Conservation (phyloP, 64 coral and sea anemone species). For the Montipora sp. region DNA sequence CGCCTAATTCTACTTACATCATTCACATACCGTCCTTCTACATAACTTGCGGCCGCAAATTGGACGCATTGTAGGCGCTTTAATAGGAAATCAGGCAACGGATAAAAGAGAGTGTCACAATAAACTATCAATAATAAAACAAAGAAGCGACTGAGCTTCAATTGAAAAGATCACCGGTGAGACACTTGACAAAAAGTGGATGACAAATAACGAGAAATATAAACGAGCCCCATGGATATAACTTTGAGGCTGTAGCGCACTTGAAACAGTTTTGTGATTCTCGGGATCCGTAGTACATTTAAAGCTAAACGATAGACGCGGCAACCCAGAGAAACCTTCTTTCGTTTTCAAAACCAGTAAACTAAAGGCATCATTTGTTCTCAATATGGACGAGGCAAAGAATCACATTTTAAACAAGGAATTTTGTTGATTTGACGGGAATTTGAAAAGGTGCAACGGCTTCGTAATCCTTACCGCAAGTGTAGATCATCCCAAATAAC, state of each 20-base stretch:
- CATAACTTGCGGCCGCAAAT: too few species aligned
- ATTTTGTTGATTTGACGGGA: constrained; percentile 64
- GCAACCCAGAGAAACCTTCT: constrained; percentile 61
- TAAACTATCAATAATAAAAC: too few species aligned
- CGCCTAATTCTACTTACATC: too few species aligned
- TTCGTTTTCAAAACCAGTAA: constrained; percentile 76
- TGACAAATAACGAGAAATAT: constrained; percentile 59
- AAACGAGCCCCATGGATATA: constrained; percentile 49
- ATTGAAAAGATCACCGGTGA: too few species aligned
- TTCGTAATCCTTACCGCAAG: too few species aligned
- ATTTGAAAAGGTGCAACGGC: background rate
- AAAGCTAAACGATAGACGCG: constrained; percentile 68
- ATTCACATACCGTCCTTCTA: too few species aligned
- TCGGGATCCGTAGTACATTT: constrained; percentile 63
- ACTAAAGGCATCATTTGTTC: constrained; percentile 44
- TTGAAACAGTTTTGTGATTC: constrained; percentile 71
- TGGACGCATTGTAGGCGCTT: too few species aligned
- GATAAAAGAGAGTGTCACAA: too few species aligned
- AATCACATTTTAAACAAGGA: constrained; percentile 26
- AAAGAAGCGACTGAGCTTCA: background rate
- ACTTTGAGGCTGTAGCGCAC: constrained; percentile 66
- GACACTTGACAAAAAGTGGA: constrained; percentile 46
- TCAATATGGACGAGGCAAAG: constrained; percentile 53
- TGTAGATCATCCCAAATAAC: too few species aligned
- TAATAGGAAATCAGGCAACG: too few species aligned